Evolutionary conservation across 1,140 invertebrate species (phyloP), one percentile per base, ranked within the genome.

Genomic region (Caenorhabditis briggsae): DNA sequence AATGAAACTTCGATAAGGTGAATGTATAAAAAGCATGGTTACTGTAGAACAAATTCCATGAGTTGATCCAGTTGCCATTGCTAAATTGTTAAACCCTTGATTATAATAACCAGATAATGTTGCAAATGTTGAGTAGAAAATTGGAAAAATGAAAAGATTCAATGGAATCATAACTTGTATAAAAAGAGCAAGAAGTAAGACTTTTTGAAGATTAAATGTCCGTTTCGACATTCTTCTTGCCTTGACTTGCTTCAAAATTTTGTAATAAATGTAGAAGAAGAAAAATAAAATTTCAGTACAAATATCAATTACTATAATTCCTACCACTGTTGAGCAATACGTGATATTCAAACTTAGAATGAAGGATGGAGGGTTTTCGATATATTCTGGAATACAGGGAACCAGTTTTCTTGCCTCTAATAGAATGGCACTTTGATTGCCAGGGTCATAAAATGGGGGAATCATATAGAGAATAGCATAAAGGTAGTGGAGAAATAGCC

Each of bases 121-220:
- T 70, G 64, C 64, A 70, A 56, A 55, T n/a, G 20, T 6, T 23
- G 25, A 20, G 41, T 43, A 86, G 53, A 18, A 5, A 86, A 82
- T 86, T 41, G 53, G 84, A 86, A 86, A 82, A 43, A 64, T 86
- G 23, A 65, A 86, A 20, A 56, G 65, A 25, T 55, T 86, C 70
- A 59, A 82, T 56, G 70, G 41, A 82, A 82, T 82, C 41, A 43
- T 86, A 2, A 48, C 84, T 50, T 48, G 84, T 20, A 70, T 70
- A 16, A 70, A 70, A 18, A 70, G 18, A 18, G 64, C 64, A 5
- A 70, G 5, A 16, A 70, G 41, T 5, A 70, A 41, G 6, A 70
- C 64, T 70, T n/a, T 70, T 46, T 70, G 64, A 46, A 70, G 64
- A 70, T 70, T 70, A 46, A 70, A 70, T 2, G 64, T 70, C 18